A percentile compares a stretch with the other conserved stretches of the same genome.
Conservation (phyloP, 2,113 vertebrate species). For the Lanius ludovicianus region DNA sequence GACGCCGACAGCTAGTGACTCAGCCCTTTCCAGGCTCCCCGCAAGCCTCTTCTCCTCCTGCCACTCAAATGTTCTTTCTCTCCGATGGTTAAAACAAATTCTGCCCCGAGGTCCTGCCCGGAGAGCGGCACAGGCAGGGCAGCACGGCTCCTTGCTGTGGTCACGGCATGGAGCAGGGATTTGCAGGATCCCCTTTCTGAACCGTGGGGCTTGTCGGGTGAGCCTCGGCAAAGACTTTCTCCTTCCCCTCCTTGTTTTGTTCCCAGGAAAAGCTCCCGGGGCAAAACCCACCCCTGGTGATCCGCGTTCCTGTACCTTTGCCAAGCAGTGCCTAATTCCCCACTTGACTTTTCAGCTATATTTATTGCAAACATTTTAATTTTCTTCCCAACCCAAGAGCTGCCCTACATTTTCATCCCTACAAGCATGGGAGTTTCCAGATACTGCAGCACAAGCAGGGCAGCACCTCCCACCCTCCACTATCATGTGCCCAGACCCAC, state of each 20-base stretch:
- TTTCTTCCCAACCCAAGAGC: background rate
- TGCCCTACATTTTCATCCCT: slow-evolving; percentile 23
- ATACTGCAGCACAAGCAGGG: background rate
- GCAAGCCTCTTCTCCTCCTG: background rate
- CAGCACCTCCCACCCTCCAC: background rate
- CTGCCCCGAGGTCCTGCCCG: background rate
- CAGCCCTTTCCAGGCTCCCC: slow-evolving; percentile 12
- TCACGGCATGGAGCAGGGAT: fast-evolving
- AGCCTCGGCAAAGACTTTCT: background rate
- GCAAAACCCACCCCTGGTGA: background rate
- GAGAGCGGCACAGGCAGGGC: background rate
- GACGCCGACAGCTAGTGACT: background rate
- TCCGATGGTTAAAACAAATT: background rate
- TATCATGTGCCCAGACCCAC: background rate
- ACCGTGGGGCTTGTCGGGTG: fast-evolving
- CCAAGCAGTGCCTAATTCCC: background rate
- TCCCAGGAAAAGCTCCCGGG: background rate
- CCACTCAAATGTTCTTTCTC: background rate
- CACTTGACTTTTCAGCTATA: background rate
- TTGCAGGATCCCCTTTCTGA: background rate
- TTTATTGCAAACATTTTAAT: background rate
- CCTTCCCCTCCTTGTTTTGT: background rate
- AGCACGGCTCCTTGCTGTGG: background rate
- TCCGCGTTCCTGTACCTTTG: fast-evolving
- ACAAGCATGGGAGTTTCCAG: background rate